Base-by-base conservation (phyloP, 2,888 invertebrate genomes). In the Standfussiana lucernea region DNA sequence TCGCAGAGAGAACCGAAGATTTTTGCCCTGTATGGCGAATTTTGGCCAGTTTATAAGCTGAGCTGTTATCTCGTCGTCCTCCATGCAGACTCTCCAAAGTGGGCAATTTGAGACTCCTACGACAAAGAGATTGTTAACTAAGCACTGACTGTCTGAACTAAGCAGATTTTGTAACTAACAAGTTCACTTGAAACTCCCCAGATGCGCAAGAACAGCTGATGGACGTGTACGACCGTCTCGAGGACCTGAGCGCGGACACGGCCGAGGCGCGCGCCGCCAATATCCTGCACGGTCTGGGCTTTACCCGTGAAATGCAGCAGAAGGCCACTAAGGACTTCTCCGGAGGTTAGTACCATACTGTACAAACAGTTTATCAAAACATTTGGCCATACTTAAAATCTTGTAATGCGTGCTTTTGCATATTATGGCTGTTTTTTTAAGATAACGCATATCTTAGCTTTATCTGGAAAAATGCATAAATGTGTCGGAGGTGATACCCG, bases 141-240 rank as follows among this genome's bases (percentile, higher is more conserved):
- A 50, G 47, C 47, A 24, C 24, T 59, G 32, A 32, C 59, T 32
- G 18, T 59, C 28, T 56, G 32, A 32, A 32, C 32, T 21, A 32
- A 32, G 18, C 59, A 15, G 10, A 21, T 32, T 35, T 56, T 28
- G 3, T 40, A 40, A 61, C 32, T 74, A 61, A 76, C 35, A 45
- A 15, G n/a, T 47, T 24, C 0, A 13, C 64, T 32, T 15, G n/a
- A 32, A 13, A 21, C 8, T 75, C 24, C 89, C 18, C 92, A 98
- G 98, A 98, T 92, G 97, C 98, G 72, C 99, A 99, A 94, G 99
- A 99, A 90, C 99, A 99, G 93, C 96, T 99, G 88, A 98, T 99
- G 98, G 99, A 99, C 93, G 98, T 99, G 40, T 99, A 99, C 93
- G 99, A 99, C 90, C 98, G 99, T 37, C 97, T 99, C 89, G 99